Conservation (phyloP, 2,113 vertebrate genomes). For the Cyanistes caeruleus region DNA sequence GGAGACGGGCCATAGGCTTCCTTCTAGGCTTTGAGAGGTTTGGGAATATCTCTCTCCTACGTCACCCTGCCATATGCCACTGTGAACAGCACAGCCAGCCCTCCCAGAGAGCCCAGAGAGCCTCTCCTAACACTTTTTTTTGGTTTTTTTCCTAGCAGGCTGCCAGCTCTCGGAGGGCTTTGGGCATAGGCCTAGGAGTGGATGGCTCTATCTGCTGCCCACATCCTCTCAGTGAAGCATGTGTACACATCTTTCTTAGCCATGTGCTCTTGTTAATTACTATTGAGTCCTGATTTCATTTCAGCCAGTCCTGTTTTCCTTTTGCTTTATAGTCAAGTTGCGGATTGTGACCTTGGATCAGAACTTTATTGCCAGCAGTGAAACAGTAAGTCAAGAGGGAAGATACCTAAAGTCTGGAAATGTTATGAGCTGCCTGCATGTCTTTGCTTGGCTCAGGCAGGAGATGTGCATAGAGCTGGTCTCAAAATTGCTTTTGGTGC, state of each 20-base stretch:
- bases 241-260: background rate
- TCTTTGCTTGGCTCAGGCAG: background rate
- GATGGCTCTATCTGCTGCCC: background rate
- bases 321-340: conserved; percentile 30
- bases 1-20: background rate
- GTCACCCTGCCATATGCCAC: fast-evolving
- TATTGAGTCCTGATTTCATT: background rate
- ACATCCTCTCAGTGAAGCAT: background rate
- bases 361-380: conserved; percentile 48
- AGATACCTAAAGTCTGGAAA: background rate
- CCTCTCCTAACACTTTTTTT: background rate
- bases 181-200: background rate
- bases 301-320: conserved; percentile 3
- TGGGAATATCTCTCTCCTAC: background rate
- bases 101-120: background rate
- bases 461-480: background rate
- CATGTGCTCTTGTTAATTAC: background rate
- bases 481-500: background rate
- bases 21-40: background rate
- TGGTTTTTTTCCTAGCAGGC: background rate
- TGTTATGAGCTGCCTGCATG: background rate
- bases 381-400: conserved; percentile 15
- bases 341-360: conserved; percentile 53
- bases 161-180: background rate
- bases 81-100: background rate